These are phyloP conservation scores for Sphaeridia pumilis DNA, from an alignment of 2,888 invertebrate species.

Conservation along the genomic window DNA sequence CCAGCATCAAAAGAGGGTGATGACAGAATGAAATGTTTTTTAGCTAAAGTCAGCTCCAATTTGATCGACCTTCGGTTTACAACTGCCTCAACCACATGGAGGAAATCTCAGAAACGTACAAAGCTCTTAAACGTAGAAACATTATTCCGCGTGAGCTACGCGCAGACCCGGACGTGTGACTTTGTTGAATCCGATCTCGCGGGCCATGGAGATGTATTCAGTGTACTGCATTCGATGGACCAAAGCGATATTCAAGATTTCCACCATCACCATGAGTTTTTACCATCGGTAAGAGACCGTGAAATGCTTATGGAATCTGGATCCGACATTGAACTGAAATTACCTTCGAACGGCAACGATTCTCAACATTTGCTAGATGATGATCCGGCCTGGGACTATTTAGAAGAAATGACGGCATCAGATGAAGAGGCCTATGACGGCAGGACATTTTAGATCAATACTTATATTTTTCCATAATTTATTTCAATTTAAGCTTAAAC, in stretches of 20 bases:
- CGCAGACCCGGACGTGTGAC: slow-evolving; percentile 24
- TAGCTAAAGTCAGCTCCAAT: slow-evolving; percentile 30
- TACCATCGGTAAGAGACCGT: not conserved
- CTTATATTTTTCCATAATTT: too few species aligned
- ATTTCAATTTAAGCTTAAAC: too few species aligned
- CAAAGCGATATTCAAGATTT: not conserved
- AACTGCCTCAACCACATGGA: slow-evolving; percentile 23
- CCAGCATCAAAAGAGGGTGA: not conserved
- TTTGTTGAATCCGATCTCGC: slow-evolving; percentile 24
- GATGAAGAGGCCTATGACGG: slow-evolving; percentile 16
- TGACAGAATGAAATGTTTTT: slow-evolving; percentile 1
- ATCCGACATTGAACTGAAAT: not conserved
- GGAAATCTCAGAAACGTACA: slow-evolving; percentile 14
- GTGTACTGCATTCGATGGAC: slow-evolving; percentile 13
- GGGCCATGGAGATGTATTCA: slow-evolving; percentile 15
- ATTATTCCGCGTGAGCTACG: slow-evolving; percentile 28
- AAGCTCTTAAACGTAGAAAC: slow-evolving; percentile 22
- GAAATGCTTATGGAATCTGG: not conserved
- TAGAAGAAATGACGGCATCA: slow-evolving; percentile 20
- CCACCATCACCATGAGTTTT: not conserved
- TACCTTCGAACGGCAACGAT: not conserved
- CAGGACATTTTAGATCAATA: not conserved
- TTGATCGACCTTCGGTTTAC: slow-evolving; percentile 21
- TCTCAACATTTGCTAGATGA: slow-evolving; percentile 16
- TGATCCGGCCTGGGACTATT: slow-evolving; percentile 31